Evolutionary conservation across 2,888 invertebrate species (phyloP).

Genomic region (Nephrotoma appendiculata): DNA sequence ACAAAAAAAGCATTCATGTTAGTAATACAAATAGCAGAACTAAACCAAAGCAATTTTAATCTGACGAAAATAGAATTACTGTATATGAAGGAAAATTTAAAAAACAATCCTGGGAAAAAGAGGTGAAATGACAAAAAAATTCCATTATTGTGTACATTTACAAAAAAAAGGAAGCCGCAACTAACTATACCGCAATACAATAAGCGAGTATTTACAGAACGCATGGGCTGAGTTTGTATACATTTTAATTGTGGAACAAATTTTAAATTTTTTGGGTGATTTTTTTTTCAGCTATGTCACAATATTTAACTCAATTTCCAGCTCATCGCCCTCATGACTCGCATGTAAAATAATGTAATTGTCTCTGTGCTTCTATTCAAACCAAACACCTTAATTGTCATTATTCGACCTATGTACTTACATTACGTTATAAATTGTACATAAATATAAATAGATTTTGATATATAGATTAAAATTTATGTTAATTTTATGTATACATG

Average conservation of each 20-base stretch:
- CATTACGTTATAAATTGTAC: background rate
- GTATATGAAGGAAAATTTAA: background rate
- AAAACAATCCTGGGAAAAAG: background rate
- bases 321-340: background rate
- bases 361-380: background rate
- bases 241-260: background rate
- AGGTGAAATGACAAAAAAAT: background rate
- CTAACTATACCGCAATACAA: background rate
- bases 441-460: background rate
- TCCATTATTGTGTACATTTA: background rate
- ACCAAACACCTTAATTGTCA: background rate
- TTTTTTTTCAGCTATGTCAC: background rate
- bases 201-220: background rate
- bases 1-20: background rate
- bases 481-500: background rate
- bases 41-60: background rate
- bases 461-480: background rate
- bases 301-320: background rate
- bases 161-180: background rate
- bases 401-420: background rate
- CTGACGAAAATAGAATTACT: background rate
- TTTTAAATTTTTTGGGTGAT: background rate
- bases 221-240: background rate
- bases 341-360: background rate
- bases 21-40: background rate